Evolutionary conservation across 2,797 vertebrate genomes (phyloP), one percentile per base, ranked within the genome.

Genomic region (Gymnocypris eckloni): DNA sequence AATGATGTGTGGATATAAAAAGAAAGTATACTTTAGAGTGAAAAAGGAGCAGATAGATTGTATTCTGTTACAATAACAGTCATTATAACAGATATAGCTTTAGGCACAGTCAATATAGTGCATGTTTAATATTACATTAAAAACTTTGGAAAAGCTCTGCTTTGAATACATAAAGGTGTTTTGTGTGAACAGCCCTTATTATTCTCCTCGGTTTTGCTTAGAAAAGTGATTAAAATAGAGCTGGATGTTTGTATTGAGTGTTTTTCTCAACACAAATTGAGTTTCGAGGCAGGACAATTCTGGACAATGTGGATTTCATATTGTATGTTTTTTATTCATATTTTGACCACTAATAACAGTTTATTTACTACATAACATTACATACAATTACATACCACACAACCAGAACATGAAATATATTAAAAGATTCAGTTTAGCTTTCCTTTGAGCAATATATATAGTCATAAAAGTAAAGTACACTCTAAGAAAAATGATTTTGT

Each of bases 351-450:
- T 33, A 69, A 52, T 67, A 70, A 52, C 48, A 39, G 33, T 70
- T 41, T 70, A 70, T 81, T 81, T 70, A 33, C 33, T 70, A 22
- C 33, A 81, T 41, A 81, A 81, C 22, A 79, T 64, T 25, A 28
- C 28, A 28, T 28, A 28, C 28, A 28, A 28, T 28, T 28, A 28
- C 28, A 28, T 28, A 28, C 28, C 28, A 28, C 28, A 28, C 28
- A 28, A 28, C 41, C 77, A 43, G 9, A 79, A 28, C 41, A 79
- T 25, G 22, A 59, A 2, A 54, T 45, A 50, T n/a, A 45, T 71
- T 10, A 9, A 28, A 50, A 28, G 18, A 10, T 50, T 18, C 2
- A 50, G 16, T 48, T 50, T 50, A 13, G 28, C 16, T 28, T 76
- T 37, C 48, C 33, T 76, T 1, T 12, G 8, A 76, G 33, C 1